Evolutionary conservation across 2,888 invertebrate genomes (phyloP).

Genomic region (Aphrophora alni): DNA sequence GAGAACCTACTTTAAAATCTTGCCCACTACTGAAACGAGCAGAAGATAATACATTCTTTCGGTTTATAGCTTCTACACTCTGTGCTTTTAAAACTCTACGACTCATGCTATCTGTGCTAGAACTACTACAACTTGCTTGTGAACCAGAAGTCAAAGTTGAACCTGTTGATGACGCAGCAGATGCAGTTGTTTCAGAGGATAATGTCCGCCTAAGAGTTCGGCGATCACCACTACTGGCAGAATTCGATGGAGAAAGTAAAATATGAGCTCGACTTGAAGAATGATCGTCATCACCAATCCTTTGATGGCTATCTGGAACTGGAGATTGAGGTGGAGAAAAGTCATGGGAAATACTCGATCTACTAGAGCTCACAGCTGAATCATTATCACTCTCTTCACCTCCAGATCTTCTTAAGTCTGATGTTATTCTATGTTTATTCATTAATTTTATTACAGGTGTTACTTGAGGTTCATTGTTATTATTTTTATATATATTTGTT

Average conservation of each 20-base stretch:
- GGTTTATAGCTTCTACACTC: constrained; percentile 82
- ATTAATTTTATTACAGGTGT: constrained; percentile 31
- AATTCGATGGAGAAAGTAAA: constrained; percentile 34
- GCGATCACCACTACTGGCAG: constrained; percentile 42
- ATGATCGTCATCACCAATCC: constrained; percentile 59
- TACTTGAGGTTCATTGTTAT: constrained; percentile 28
- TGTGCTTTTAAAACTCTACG: constrained; percentile 76
- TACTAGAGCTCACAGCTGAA: constrained; percentile 85
- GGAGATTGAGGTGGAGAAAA: constrained; percentile 77
- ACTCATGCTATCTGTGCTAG: constrained; percentile 63
- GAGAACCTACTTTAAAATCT: constrained; percentile 73
- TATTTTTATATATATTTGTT: constrained; percentile 12
- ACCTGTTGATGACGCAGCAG: constrained; percentile 63
- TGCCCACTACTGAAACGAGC: constrained; percentile 85
- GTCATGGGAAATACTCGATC: constrained; percentile 78
- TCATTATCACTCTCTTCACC: constrained; percentile 82
- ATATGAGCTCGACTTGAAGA: constrained; percentile 55
- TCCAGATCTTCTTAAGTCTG: constrained; percentile 55
- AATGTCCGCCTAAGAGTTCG: constrained; percentile 66
- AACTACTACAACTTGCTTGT: constrained; percentile 60
- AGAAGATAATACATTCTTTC: constrained; percentile 86
- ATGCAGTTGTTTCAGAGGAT: constrained; percentile 76
- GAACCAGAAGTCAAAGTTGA: constrained; percentile 77
- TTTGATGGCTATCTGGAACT: constrained; percentile 63
- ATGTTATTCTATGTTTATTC: constrained; percentile 19